Percentiles rank a stretch among this genome's conserved stretches.
phyloP scores from a whole-genome alignment of 2,113 vertebrate species.

The Gobius niger region DNA sequence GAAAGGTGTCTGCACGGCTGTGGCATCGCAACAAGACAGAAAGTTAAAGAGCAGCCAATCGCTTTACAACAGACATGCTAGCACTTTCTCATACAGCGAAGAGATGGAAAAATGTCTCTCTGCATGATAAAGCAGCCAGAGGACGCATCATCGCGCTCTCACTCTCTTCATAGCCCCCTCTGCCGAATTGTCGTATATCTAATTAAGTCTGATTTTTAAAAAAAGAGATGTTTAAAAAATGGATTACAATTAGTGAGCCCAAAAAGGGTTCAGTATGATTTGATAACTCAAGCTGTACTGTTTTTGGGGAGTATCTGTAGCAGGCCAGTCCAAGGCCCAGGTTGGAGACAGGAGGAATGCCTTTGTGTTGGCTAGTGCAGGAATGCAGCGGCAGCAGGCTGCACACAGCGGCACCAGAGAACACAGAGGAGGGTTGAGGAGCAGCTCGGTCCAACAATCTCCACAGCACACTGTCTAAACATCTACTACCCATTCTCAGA shows the following conservation, averaged over 20 bases:
- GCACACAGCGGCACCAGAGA: constrained; percentile 63
- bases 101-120: constrained; percentile 19
- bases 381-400: constrained; percentile 62
- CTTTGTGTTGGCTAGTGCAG: constrained; percentile 72
- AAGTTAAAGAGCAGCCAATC: constrained; percentile 52
- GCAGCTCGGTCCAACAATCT: constrained; percentile 38
- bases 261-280: background rate
- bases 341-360: constrained; percentile 75
- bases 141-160: constrained; percentile 24
- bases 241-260: background rate
- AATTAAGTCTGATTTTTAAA: background rate
- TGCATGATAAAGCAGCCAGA: constrained; percentile 45
- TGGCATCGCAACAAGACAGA: constrained; percentile 70
- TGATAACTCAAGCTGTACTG: background rate
- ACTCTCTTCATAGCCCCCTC: constrained; percentile 28
- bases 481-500: constrained; percentile 41
- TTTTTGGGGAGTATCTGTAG: background rate
- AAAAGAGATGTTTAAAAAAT: background rate
- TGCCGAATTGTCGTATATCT: background rate
- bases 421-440: constrained; percentile 63
- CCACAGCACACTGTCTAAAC: constrained; percentile 36
- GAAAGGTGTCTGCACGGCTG: constrained; percentile 79
- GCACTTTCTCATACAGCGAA: constrained; percentile 39
- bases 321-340: constrained; percentile 40
- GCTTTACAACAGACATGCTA: constrained; percentile 41